Evolutionary conservation across 2,113 vertebrate genomes (phyloP).

Genomic region (Heterochromis multidens): DNA sequence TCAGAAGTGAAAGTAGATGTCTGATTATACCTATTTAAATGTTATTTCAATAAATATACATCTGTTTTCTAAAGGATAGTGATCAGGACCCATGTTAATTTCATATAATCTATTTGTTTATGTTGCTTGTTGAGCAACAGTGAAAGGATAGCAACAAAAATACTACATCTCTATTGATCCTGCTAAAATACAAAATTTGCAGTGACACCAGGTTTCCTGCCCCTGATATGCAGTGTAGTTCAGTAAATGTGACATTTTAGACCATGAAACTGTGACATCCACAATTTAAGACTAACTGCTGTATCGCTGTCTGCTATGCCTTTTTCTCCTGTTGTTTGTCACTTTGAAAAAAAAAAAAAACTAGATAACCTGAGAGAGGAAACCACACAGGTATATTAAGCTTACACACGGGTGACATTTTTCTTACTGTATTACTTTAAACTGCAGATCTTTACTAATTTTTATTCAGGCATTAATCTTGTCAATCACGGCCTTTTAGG

Average conservation of each 20-base stretch:
- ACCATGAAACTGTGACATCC: neutral
- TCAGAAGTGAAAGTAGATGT: too few species aligned
- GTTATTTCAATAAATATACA: neutral
- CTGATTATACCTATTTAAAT: neutral
- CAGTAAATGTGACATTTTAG: neutral
- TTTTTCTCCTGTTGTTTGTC: neutral
- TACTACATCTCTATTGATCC: rapidly evolving
- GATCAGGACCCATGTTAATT: neutral
- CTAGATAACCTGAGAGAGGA: neutral
- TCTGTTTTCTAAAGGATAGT: neutral
- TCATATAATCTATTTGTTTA: neutral
- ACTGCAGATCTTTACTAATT: neutral
- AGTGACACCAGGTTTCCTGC: neutral
- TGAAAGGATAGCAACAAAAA: neutral
- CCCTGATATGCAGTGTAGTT: neutral
- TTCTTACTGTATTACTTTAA: neutral
- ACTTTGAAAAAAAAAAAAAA: neutral
- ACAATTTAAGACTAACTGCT: neutral
- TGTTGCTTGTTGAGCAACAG: neutral
- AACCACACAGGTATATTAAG: neutral
- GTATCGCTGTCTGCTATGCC: neutral
- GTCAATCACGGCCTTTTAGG: neutral
- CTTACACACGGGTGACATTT: neutral
- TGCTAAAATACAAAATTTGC: neutral
- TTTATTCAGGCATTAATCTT: neutral